Conservation (phyloP, 2,888 invertebrate genomes). For the Platerodrilus igneus region DNA sequence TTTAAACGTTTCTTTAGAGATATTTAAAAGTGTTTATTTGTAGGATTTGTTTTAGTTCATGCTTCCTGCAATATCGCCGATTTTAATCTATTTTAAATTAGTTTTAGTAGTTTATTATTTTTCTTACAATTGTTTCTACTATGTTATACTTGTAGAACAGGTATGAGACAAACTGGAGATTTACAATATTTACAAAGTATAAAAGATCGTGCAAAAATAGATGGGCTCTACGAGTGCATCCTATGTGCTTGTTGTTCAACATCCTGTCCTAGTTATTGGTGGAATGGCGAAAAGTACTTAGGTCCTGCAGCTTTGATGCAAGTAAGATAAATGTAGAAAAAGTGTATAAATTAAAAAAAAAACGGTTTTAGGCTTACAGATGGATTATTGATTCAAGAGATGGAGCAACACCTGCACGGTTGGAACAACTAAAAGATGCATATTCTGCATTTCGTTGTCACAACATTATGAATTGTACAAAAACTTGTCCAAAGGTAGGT, state of each 20-base stretch:
- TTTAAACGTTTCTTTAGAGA: too few species aligned
- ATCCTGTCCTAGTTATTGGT: background rate
- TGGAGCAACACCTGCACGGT: slow-evolving; percentile 64
- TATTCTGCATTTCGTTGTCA: slow-evolving; percentile 89
- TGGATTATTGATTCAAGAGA: slow-evolving; percentile 94
- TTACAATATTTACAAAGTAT: background rate
- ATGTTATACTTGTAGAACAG: too few species aligned
- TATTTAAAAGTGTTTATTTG: too few species aligned
- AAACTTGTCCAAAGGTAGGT: slow-evolving; percentile 91
- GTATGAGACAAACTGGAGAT: slow-evolving; percentile 28
- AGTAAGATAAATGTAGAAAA: too few species aligned
- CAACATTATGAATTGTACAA: slow-evolving; percentile 90
- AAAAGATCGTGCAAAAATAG: background rate
- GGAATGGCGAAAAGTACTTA: background rate
- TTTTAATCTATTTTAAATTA: too few species aligned
- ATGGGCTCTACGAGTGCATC: background rate
- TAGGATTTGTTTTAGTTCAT: too few species aligned
- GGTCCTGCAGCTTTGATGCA: slow-evolving; percentile 38
- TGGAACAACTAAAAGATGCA: slow-evolving; percentile 74
- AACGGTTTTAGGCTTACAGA: slow-evolving; percentile 85
- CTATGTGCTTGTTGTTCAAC: background rate
- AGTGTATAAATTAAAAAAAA: too few species aligned
- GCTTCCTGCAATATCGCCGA: too few species aligned
- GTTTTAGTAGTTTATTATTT: too few species aligned
- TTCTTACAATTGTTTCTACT: too few species aligned